These are phyloP conservation scores for Mohoua ochrocephala DNA, from an alignment of 2,113 vertebrate genomes.

Conservation along the genomic window DNA sequence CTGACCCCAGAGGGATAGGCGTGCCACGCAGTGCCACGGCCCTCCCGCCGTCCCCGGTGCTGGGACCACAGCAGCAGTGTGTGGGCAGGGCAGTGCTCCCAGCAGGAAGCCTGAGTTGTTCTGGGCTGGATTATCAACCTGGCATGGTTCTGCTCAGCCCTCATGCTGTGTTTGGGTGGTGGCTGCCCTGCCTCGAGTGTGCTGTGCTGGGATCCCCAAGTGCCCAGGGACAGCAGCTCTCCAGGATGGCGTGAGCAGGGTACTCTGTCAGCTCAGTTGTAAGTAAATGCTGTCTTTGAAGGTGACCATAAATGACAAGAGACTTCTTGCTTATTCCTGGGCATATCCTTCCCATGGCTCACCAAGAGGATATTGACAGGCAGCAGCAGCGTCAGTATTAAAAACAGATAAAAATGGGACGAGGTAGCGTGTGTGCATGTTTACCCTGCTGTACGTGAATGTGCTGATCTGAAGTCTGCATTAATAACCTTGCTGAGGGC, in stretches of 20 bases:
- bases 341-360: background rate
- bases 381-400: background rate
- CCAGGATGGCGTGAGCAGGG: fast-evolving
- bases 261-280: background rate
- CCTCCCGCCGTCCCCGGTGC: fast-evolving
- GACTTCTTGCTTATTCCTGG: background rate
- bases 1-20: fast-evolving
- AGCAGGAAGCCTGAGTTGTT: background rate
- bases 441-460: background rate
- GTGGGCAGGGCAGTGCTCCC: background rate
- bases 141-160: fast-evolving
- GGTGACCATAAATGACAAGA: background rate
- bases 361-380: background rate
- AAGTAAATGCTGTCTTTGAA: background rate
- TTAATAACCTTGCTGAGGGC: background rate
- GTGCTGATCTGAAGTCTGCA: background rate
- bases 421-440: background rate
- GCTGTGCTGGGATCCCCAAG: fast-evolving
- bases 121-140: fast-evolving
- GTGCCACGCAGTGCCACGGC: background rate
- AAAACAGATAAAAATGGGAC: background rate
- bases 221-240: background rate
- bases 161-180: fast-evolving
- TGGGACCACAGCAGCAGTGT: background rate
- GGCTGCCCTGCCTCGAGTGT: fast-evolving